Evolutionary conservation across 2,797 vertebrate genomes (phyloP), one percentile per base, ranked within the genome.

Genomic region (Macroramphosus scolopax): DNA sequence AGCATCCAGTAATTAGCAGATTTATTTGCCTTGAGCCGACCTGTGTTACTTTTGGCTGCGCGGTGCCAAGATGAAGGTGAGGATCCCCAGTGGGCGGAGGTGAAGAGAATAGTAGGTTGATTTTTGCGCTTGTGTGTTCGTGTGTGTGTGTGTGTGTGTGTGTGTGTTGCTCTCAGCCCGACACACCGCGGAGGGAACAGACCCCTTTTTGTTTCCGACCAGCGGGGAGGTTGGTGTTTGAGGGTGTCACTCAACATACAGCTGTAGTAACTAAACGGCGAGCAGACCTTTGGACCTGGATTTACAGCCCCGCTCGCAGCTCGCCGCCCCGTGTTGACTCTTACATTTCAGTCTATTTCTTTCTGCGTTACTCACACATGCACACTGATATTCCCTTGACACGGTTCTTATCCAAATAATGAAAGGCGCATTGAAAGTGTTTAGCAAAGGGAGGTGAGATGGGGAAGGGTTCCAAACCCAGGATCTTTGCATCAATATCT

Each of bases 181-280:
- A 30, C 15, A 32, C 48, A 10, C 31, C n/a, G 34, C 6, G 3
- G 36, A 41, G 38, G 25, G 71, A 86, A 89, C 82, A 87, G 75
- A 69, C 31, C 20, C 34, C 25, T 67, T 83, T 80, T 84, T 87
- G 83, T 86, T 78, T 57, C 44, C 43, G 54, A 41, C 35, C 17
- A 9, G 63, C 20, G 11, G 49, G 37, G 52, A 65, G 12, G 55
- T 69, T 34, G 35, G 48, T 37, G 71, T 77, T 68, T 48, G 61
- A 81, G 56, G 52, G 57, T 74, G 82, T 88, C 83, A 83, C 78
- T 86, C 83, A 82, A 48, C 66, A 5, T 51, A 46, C 34, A 70
- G 57, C 63, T 40, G 40, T 68, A 48, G 75, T 36, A 69, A 55
- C 60, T 65, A 68, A 75, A 51, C 37, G 31, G 13, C 32, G 11